These are phyloP conservation scores for Apteryx owenii DNA, from an alignment of 2,113 vertebrate genomes.

Conservation along the genomic window DNA sequence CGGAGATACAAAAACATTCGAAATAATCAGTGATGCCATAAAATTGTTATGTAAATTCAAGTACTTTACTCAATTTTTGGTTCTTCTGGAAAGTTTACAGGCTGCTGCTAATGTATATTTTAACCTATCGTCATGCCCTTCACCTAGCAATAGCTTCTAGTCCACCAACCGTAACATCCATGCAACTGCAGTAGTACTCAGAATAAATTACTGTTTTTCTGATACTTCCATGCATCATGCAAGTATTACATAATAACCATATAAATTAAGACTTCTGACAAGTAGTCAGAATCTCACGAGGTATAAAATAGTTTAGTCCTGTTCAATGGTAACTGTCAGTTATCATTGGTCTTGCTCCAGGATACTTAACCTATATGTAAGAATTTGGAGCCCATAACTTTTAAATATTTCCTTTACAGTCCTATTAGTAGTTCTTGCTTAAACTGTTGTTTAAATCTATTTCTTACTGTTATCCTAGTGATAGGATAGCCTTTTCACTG, in stretches of 20 bases:
- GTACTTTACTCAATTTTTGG: neutral
- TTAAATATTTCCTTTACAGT: neutral
- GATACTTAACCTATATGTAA: neutral
- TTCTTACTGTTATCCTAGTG: neutral
- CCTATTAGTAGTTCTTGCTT: neutral
- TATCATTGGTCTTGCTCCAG: neutral
- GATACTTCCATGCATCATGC: neutral
- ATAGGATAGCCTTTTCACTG: neutral
- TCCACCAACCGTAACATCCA: neutral
- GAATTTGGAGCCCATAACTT: neutral
- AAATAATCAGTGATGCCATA: neutral
- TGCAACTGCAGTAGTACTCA: neutral
- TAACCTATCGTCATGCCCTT: neutral
- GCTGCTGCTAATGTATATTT: neutral
- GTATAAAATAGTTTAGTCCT: neutral
- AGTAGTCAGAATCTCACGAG: neutral
- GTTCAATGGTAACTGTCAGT: neutral
- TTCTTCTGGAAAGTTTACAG: neutral
- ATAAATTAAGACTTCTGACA: neutral
- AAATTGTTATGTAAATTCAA: neutral
- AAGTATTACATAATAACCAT: neutral
- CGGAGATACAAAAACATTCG: neutral
- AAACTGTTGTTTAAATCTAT: neutral
- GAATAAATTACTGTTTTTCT: neutral
- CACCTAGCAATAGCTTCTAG: neutral